A percentile compares a stretch with the other conserved stretches of the same genome.
These are phyloP conservation scores for Micoletzkya japonica DNA, from an alignment of 2,888 invertebrate species.

Conservation along the genomic window DNA sequence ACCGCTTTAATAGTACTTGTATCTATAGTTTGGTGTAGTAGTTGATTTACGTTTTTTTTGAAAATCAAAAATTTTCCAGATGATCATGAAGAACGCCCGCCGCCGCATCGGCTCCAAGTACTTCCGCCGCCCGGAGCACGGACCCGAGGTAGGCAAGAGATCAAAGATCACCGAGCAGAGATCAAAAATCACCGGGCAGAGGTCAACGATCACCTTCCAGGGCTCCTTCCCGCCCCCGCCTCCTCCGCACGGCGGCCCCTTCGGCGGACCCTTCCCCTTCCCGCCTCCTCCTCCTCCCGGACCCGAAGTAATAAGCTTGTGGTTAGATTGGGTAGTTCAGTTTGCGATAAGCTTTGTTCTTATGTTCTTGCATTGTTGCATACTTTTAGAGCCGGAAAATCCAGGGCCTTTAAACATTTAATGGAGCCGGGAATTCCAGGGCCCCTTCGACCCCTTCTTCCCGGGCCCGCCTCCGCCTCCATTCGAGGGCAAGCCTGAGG, in stretches of 20 bases:
- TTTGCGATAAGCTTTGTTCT: neutral
- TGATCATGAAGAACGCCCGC: conserved; percentile 24
- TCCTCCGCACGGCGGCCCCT: conserved; percentile 4
- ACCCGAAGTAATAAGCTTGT: conserved; percentile 4
- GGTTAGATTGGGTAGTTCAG: neutral
- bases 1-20: too few relatives aligned
- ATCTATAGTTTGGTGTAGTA: too few relatives aligned
- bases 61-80: conserved; percentile 3
- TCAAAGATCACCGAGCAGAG: neutral
- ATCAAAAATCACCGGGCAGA: neutral
- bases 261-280: neutral
- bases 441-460: conserved; percentile 25
- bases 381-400: too few relatives aligned
- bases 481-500: neutral
- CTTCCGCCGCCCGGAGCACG: conserved; percentile 2
- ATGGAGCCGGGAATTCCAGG: neutral
- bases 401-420: too few relatives aligned
- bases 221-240: neutral
- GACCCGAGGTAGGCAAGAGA: conserved; percentile 14
- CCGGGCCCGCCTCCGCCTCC: conserved; percentile 17
- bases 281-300: conserved; percentile 25
- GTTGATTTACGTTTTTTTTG: neutral
- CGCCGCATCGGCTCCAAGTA: conserved; percentile 11
- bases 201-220: conserved; percentile 1
- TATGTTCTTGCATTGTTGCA: neutral